Conservation (phyloP, 2,888 invertebrate genomes). For the Ectemnius lituratus region DNA sequence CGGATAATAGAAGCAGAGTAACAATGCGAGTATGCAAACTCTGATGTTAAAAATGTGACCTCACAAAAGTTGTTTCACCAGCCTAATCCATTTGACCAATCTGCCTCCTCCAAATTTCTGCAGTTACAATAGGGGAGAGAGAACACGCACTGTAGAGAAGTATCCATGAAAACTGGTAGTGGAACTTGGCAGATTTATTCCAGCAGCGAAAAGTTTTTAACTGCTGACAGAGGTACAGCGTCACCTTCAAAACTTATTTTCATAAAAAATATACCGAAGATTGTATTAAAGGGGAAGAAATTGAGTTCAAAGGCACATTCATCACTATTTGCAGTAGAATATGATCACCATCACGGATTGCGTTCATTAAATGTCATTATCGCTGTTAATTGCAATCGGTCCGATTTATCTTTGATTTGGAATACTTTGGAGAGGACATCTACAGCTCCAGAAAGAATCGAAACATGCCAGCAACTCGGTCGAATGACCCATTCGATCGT, state of each 20-base stretch:
- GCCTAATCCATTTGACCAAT: conserved; percentile 29
- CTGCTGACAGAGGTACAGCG: conserved; percentile 37
- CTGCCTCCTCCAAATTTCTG: conserved; percentile 22
- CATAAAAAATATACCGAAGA: conserved; percentile 32
- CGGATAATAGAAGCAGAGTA: too few species aligned
- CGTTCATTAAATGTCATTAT: too few species aligned
- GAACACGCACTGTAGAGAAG: not conserved
- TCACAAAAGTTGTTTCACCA: too few species aligned
- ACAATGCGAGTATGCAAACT: too few species aligned
- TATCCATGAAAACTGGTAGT: conserved; percentile 28
- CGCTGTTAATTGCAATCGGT: not conserved
- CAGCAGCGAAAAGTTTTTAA: conserved; percentile 41
- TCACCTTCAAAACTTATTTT: conserved; percentile 39
- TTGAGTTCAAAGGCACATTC: conserved; percentile 13
- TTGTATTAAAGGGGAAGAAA: conserved; percentile 38
- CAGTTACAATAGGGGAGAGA: not conserved
- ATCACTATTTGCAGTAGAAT: not conserved
- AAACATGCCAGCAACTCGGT: conserved; percentile 44
- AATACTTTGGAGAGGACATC: too few species aligned
- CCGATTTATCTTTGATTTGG: too few species aligned
- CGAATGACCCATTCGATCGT: conserved; percentile 53
- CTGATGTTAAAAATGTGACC: too few species aligned
- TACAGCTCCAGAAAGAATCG: not conserved
- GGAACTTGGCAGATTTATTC: conserved; percentile 46
- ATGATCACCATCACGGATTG: too few species aligned